These are phyloP conservation scores for Burhinus bistriatus DNA, from an alignment of 2,113 vertebrate species.

Conservation along the genomic window DNA sequence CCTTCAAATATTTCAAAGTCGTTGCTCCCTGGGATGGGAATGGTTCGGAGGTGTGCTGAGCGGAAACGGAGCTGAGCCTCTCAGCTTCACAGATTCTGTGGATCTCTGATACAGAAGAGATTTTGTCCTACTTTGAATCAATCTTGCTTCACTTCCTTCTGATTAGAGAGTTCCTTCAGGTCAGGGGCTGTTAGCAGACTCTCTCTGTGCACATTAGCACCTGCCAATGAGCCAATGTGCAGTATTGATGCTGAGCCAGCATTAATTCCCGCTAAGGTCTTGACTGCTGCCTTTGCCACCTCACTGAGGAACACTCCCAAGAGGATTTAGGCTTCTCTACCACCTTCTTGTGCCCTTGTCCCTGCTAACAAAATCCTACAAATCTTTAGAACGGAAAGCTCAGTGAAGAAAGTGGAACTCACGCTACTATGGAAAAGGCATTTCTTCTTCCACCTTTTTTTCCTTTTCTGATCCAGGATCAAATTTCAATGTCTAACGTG, in stretches of 20 bases:
- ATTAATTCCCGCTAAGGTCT: not conserved
- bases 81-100: not conserved
- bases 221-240: constrained; percentile 46
- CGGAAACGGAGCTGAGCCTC: not conserved
- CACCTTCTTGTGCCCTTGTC: constrained; percentile 43
- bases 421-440: rapidly evolving
- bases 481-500: not conserved
- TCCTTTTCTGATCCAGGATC: not conserved
- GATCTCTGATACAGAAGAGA: not conserved
- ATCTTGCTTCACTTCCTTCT: constrained; percentile 38
- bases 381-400: not conserved
- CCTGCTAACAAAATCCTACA: not conserved
- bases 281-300: constrained; percentile 30
- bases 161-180: constrained; percentile 25
- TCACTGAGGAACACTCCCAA: not conserved
- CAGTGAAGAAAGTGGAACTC: not conserved
- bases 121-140: constrained; percentile 18
- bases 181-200: constrained; percentile 30
- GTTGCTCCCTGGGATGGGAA: not conserved
- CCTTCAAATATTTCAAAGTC: not conserved
- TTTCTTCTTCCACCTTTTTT: not conserved
- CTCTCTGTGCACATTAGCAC: constrained; percentile 53
- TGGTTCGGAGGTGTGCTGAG: not conserved
- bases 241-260: constrained; percentile 35
- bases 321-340: not conserved